Percentiles rank a stretch among this genome's conserved stretches.
Evolutionary conservation across 2,888 invertebrate genomes (phyloP).

Genomic region (Dryadula phaetusa): DNA sequence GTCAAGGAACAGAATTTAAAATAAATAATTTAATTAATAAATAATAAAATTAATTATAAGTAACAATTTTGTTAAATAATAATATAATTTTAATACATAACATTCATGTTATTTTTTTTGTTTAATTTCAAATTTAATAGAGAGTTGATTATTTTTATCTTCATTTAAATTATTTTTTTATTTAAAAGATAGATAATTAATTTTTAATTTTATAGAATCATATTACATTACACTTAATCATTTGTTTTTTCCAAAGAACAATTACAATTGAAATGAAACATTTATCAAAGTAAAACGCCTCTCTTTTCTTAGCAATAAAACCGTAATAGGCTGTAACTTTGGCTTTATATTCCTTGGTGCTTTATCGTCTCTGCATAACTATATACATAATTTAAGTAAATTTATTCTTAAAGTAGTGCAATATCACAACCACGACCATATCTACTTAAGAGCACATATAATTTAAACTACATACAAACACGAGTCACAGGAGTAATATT

Average conservation of each 20-base stretch:
- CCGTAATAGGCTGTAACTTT: slow-evolving; percentile 22
- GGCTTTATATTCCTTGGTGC: slow-evolving; percentile 13
- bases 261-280: slow-evolving; percentile 12
- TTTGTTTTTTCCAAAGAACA: not conserved
- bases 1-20: too few species aligned
- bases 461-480: slow-evolving; percentile 28
- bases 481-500: slow-evolving; percentile 26
- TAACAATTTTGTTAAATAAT: too few species aligned
- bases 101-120: too few species aligned
- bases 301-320: slow-evolving; percentile 17
- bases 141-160: too few species aligned
- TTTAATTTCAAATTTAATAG: too few species aligned
- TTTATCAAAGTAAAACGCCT: slow-evolving; percentile 15
- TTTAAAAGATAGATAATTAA: too few species aligned
- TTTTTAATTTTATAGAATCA: too few species aligned
- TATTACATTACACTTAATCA: too few species aligned
- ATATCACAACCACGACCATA: slow-evolving; percentile 9
- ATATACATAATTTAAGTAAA: slow-evolving; percentile 20
- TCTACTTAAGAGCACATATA: slow-evolving; percentile 25
- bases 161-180: too few species aligned
- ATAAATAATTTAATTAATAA: too few species aligned
- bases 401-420: slow-evolving; percentile 25
- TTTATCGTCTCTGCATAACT: slow-evolving; percentile 22
- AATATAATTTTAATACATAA: too few species aligned
- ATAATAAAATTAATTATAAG: too few species aligned